phyloP scores from a whole-genome alignment of 2,888 invertebrate species.

The Dryobotodes eremita region DNA sequence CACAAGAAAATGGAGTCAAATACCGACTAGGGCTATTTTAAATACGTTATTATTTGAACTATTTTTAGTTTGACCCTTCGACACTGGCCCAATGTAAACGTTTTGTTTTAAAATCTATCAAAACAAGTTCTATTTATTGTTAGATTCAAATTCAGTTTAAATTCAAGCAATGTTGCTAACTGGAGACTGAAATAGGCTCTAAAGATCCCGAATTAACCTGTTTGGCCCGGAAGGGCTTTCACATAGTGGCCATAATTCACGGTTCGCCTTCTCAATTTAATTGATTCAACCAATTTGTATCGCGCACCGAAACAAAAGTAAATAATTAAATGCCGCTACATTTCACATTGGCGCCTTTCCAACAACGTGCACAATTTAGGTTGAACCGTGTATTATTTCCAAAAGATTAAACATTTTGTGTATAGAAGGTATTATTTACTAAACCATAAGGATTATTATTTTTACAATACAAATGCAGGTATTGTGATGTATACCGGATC shows the following conservation, averaged over 20 bases:
- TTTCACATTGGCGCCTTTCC: too few species aligned
- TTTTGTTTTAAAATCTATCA: not conserved
- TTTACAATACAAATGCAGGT: too few species aligned
- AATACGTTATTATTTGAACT: slow-evolving; percentile 19
- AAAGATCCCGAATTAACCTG: not conserved
- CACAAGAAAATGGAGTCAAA: slow-evolving; percentile 14
- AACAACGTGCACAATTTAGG: not conserved
- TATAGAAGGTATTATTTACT: too few species aligned
- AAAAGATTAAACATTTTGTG: not conserved
- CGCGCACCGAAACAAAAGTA: too few species aligned
- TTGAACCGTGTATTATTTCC: not conserved
- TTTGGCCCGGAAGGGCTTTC: too few species aligned
- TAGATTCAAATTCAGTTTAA: not conserved
- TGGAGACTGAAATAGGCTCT: not conserved
- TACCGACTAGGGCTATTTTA: slow-evolving; percentile 39
- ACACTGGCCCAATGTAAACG: slow-evolving; percentile 22
- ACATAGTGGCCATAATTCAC: not conserved
- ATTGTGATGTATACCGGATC: too few species aligned
- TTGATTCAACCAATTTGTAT: not conserved
- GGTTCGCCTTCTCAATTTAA: not conserved
- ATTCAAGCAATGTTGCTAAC: not conserved
- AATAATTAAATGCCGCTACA: too few species aligned
- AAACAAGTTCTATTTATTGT: not conserved
- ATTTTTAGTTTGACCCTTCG: not conserved
- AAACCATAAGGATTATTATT: too few species aligned